Conservation (phyloP, 2,113 vertebrate species). For the Cynoglossus semilaevis region DNA sequence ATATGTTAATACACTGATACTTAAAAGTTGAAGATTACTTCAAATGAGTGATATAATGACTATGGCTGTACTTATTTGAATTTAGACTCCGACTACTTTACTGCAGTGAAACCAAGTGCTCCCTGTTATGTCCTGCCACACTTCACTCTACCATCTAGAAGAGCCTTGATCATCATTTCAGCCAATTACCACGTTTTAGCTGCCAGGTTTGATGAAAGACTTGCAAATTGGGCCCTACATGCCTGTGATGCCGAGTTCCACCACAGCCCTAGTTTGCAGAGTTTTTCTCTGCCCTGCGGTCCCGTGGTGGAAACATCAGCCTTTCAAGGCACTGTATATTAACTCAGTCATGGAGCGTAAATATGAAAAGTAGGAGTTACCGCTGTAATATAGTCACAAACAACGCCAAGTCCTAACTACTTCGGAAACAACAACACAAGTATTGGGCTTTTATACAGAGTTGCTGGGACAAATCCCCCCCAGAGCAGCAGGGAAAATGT, state of each 20-base stretch:
- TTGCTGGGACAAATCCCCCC: neutral
- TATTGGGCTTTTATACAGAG: neutral
- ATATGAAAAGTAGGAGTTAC: neutral
- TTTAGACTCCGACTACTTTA: no score
- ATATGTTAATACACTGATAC: no score
- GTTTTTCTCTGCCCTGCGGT: no score
- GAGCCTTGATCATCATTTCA: slow-evolving; percentile 32
- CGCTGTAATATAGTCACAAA: neutral
- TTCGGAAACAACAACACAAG: neutral
- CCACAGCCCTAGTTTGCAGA: slow-evolving; percentile 14
- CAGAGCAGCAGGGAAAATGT: neutral
- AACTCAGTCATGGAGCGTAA: no score
- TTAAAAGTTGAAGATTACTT: no score
- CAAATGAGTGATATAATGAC: no score
- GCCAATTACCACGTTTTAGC: slow-evolving; percentile 42
- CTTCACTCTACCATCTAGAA: slow-evolving; percentile 31
- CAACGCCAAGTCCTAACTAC: neutral
- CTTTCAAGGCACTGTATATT: no score
- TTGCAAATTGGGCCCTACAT: slow-evolving; percentile 38
- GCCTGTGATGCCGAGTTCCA: neutral
- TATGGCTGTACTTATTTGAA: no score
- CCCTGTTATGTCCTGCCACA: slow-evolving; percentile 25
- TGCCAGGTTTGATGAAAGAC: slow-evolving; percentile 33
- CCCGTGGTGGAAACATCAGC: no score
- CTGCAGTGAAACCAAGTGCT: no score